A percentile compares a stretch with the other conserved stretches of the same genome.
Evolutionary conservation across 2,113 vertebrate genomes (phyloP).

Genomic region (Epinephelus cyanopodus): DNA sequence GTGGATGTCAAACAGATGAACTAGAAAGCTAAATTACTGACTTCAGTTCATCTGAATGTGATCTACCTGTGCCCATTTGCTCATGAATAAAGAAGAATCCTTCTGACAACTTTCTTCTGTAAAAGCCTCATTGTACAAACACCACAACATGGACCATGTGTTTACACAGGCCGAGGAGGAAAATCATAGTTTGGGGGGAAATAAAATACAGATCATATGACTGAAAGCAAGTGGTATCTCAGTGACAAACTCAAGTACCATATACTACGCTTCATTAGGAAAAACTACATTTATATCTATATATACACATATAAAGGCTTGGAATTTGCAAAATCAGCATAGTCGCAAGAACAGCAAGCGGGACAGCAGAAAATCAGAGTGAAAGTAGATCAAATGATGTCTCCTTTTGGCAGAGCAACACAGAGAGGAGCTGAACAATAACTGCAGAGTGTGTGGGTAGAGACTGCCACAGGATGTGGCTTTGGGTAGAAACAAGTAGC

Average conservation of each 20-base stretch:
- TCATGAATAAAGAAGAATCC: not conserved
- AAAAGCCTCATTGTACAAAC: not conserved
- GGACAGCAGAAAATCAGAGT: slow-evolving; percentile 5
- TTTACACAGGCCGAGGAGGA: not conserved
- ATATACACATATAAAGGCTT: slow-evolving; percentile 29
- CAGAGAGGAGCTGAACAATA: not conserved
- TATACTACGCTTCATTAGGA: slow-evolving; percentile 19
- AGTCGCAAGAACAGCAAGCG: slow-evolving; percentile 11
- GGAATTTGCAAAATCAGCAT: slow-evolving; percentile 4
- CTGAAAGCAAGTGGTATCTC: slow-evolving; percentile 19
- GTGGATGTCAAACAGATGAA: not conserved
- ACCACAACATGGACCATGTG: not conserved
- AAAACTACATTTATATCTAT: slow-evolving; percentile 37
- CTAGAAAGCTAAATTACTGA: not conserved
- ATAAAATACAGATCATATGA: not conserved
- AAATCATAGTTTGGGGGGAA: not conserved
- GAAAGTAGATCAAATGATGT: not conserved
- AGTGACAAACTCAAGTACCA: slow-evolving; percentile 37
- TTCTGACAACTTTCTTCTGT: not conserved
- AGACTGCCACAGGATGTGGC: slow-evolving; percentile 63
- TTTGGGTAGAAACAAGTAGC: slow-evolving; percentile 46
- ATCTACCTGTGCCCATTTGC: not conserved
- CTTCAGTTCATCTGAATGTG: not conserved
- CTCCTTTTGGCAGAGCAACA: slow-evolving; percentile 16
- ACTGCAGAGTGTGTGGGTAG: slow-evolving; percentile 10